Base-by-base conservation (phyloP, 1,140 invertebrate species). In the Halictus rubicundus region DNA sequence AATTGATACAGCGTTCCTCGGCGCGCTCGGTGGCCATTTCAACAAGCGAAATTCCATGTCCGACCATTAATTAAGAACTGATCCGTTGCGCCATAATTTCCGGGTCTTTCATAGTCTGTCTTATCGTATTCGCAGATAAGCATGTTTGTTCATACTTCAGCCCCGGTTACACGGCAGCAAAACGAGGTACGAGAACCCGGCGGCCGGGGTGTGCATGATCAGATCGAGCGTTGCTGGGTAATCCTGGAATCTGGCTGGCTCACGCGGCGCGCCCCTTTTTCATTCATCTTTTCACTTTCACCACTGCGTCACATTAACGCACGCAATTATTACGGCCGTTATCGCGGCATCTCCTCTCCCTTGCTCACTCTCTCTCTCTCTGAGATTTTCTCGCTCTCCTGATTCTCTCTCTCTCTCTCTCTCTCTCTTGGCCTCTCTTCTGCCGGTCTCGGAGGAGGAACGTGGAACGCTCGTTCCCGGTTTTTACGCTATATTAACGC, bases 301-400 rank as follows among this genome's bases (percentile, higher is more conserved):
- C 73, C 25, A 14, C 32, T 8, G 27, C 37, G 46, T 66, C 21
- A 21, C 37, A 59, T 76, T 68, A 74, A 68, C 37, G 54, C 23
- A 68, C 39, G 70, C 78, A 73, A 60, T 79, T 68, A 79, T 79
- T 74, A 42, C 71, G 71, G 52, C 59, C 63, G 63, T 79, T 79
- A 79, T 66, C 70, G 27, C 54, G 23, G 4, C 4, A 25, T 74
- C 16, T 65, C 32, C 21, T 49, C 52, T 21, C 49, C 6, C 16
- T 21, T 16, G 16, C 14, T 49, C 46, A 16, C 46, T 19, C 46
- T 49, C 14, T 5, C 49, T 52, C 14, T 21, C 14, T 52, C 42
- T 46, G 10, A 0, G 39, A 9, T 12, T 46, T 16, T 52, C 46
- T 49, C 46, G 1, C 46, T 5, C 46, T 49, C 16, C 1, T n/a